phyloP scores from a whole-genome alignment of 1,140 invertebrate genomes.

The Archegozetes longisetosus region DNA sequence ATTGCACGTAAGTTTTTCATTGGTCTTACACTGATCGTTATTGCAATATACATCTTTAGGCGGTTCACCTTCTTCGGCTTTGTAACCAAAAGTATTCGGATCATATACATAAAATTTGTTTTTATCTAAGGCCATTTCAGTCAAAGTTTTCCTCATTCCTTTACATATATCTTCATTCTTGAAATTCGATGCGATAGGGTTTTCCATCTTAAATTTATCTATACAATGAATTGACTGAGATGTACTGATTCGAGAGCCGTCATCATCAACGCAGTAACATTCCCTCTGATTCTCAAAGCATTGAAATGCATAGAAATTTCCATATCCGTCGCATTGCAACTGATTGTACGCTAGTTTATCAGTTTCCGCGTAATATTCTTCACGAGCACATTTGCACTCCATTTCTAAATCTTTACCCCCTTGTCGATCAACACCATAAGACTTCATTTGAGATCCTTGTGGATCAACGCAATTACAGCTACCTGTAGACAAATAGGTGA shows the following conservation, averaged over 20 bases:
- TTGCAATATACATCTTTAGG: too few species aligned
- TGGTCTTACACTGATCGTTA: too few species aligned
- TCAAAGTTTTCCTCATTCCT: not conserved
- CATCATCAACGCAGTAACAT: not conserved
- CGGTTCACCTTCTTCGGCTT: too few species aligned
- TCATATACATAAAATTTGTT: too few species aligned
- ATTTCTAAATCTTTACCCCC: not conserved
- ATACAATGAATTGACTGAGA: not conserved
- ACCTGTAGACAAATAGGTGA: not conserved
- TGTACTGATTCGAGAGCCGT: not conserved
- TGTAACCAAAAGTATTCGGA: too few species aligned
- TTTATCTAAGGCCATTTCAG: not conserved
- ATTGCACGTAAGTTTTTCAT: too few species aligned
- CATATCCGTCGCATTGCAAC: not conserved
- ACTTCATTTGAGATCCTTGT: not conserved
- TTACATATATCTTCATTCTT: not conserved
- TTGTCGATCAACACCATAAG: not conserved
- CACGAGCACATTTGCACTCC: not conserved
- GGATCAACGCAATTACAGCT: not conserved
- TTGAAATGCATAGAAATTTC: not conserved
- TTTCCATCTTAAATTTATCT: not conserved
- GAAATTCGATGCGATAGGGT: not conserved
- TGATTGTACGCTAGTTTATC: not conserved
- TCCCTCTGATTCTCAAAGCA: not conserved
- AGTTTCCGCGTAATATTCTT: not conserved